These are phyloP conservation scores for Scaptodrosophila latifasciaeformis DNA, from an alignment of 2,888 invertebrate genomes.

Conservation along the genomic window DNA sequence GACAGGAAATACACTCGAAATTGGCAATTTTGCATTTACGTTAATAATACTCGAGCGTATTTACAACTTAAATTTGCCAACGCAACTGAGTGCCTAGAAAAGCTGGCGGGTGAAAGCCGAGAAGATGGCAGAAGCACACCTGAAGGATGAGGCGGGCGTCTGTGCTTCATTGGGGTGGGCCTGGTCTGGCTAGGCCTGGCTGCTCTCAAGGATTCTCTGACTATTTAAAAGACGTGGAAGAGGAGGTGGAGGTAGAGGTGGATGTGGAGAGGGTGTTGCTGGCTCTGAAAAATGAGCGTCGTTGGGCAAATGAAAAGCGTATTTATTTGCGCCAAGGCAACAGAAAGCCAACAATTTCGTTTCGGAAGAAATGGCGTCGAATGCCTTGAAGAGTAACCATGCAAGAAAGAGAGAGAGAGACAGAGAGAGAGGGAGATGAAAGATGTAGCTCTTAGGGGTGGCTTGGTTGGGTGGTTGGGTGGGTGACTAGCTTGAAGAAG, in stretches of 20 bases:
- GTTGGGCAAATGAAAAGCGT: conserved; percentile 7
- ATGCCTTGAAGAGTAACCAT: neutral
- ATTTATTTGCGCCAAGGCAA: conserved; percentile 27
- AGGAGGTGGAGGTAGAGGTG: neutral
- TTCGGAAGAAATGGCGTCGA: conserved; percentile 21
- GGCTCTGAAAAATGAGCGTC: neutral
- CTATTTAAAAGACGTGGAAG: conserved; percentile 4
- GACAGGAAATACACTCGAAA: conserved; percentile 76
- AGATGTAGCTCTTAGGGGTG: neutral
- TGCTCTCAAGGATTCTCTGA: no score
- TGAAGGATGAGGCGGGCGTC: conserved; percentile 17
- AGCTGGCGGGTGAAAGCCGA: no score
- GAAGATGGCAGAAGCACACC: no score
- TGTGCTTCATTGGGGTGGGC: no score
- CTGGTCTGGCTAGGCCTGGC: conserved; percentile 50
- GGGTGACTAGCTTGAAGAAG: neutral
- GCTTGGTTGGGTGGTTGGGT: neutral
- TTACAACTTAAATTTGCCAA: conserved; percentile 60
- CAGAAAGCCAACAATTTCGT: no score
- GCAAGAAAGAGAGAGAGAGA: neutral
- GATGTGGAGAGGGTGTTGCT: neutral
- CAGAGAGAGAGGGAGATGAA: neutral
- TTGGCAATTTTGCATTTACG: conserved; percentile 75
- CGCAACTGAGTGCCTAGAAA: neutral
- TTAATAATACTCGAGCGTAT: conserved; percentile 74